Evolutionary conservation across 2,888 invertebrate species (phyloP), one percentile per base, ranked within the genome.

Genomic region (Lutraria lutraria): DNA sequence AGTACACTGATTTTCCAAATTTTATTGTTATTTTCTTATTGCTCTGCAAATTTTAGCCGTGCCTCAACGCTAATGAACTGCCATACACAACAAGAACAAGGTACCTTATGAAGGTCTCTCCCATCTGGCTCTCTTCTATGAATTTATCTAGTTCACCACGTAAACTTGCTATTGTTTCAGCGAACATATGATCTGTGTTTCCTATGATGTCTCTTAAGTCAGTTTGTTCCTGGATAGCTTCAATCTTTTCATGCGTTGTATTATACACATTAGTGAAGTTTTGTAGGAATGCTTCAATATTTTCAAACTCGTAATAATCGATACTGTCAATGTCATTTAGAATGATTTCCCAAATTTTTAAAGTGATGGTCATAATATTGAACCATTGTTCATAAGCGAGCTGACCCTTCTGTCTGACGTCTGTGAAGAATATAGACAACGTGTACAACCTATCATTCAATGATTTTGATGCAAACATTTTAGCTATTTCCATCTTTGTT

Each of bases 21-120:
- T n/a, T n/a, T n/a, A n/a, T n/a, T n/a, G n/a, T n/a, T n/a, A n/a
- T n/a, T n/a, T n/a, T n/a, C n/a, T n/a, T n/a, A n/a, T n/a, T n/a
- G n/a, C n/a, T n/a, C n/a, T n/a, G n/a, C n/a, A n/a, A n/a, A n/a
- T n/a, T n/a, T n/a, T n/a, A n/a, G n/a, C n/a, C n/a, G n/a, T n/a
- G n/a, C n/a, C n/a, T n/a, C n/a, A n/a, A n/a, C n/a, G n/a, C n/a
- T n/a, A n/a, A n/a, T n/a, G n/a, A n/a, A 56, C 3, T 56, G 19
- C 3, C 56, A 81, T 54, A 81, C 31, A 21, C 16, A 15, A 31
- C 16, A 29, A 60, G 25, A 31, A 53, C 4, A 21, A 25, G 89
- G 88, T 85, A 94, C 94, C 91, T 91, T 54, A 94, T 80, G 88
- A 94, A 94, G 21, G 81, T 63, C 4, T 88, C 87, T 56, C 92